phyloP scores from a whole-genome alignment of 2,797 vertebrate genomes.

The Sebastiscus albofasciatus region DNA sequence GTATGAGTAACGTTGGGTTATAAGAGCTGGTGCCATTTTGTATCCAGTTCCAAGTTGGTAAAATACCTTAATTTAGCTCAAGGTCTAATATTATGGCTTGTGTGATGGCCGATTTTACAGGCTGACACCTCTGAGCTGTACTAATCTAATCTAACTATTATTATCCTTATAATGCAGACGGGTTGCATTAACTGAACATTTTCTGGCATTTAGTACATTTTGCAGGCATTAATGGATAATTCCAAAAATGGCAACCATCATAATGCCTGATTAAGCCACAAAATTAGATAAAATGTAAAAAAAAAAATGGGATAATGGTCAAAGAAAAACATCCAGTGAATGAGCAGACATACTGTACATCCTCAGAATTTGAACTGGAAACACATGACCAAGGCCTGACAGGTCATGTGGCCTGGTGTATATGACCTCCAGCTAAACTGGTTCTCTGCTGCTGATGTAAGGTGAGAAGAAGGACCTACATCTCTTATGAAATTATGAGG shows the following conservation, averaged over 20 bases:
- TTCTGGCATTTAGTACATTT: neutral
- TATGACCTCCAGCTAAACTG: neutral
- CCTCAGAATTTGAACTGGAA: neutral
- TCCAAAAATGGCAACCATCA: neutral
- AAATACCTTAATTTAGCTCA: neutral
- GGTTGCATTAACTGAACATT: neutral
- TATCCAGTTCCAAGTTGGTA: neutral
- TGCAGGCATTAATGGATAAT: neutral
- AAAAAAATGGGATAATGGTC: neutral
- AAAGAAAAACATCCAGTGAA: neutral
- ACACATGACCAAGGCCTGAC: neutral
- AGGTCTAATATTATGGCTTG: neutral
- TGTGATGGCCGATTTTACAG: neutral
- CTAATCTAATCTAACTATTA: neutral
- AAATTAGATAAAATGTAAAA: neutral
- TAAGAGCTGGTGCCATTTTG: neutral
- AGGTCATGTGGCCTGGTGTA: neutral
- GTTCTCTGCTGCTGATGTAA: constrained; percentile 12
- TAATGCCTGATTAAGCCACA: neutral
- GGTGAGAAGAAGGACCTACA: constrained; percentile 31
- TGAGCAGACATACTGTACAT: neutral
- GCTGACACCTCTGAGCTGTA: neutral
- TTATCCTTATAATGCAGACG: neutral
- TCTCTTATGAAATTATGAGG: constrained; percentile 16
- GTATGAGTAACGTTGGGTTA: neutral